These are phyloP conservation scores for Drosophila trapezifrons DNA, from an alignment of 1,140 invertebrate genomes.

Conservation along the genomic window DNA sequence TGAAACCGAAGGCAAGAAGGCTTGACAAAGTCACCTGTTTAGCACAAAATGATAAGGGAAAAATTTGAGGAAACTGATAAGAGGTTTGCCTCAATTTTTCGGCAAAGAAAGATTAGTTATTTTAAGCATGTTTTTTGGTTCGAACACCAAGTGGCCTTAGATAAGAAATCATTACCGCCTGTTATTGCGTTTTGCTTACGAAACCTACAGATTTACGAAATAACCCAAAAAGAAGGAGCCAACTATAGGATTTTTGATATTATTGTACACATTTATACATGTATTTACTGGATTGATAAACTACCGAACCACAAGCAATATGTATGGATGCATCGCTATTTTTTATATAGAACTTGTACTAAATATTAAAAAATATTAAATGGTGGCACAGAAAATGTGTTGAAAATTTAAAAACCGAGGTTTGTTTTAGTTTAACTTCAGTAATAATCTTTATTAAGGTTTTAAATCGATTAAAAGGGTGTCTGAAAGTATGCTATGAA, in stretches of 20 bases:
- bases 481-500: too few relatives aligned
- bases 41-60: neutral
- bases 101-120: neutral
- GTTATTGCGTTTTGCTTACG: slow-evolving; percentile 13
- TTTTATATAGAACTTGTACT: slow-evolving; percentile 41
- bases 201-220: slow-evolving; percentile 1
- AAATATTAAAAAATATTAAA: slow-evolving; percentile 13
- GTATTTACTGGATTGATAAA: slow-evolving; percentile 7
- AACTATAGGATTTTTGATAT: slow-evolving; percentile 27
- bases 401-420: neutral
- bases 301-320: slow-evolving; percentile 11
- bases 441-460: neutral
- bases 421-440: neutral
- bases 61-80: neutral
- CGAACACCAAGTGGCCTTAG: slow-evolving; percentile 73
- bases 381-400: slow-evolving; percentile 1
- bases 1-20: neutral
- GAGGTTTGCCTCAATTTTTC: neutral
- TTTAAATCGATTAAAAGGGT: neutral
- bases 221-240: slow-evolving; percentile 3
- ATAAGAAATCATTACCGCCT: slow-evolving; percentile 22
- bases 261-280: slow-evolving; percentile 34
- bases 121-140: slow-evolving; percentile 56
- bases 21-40: neutral
- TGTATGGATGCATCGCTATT: slow-evolving; percentile 21